Base-by-base conservation (phyloP, 30 jellyfish, hydroid and myxozoan species). In the Pseudorhiza aurosa region DNA sequence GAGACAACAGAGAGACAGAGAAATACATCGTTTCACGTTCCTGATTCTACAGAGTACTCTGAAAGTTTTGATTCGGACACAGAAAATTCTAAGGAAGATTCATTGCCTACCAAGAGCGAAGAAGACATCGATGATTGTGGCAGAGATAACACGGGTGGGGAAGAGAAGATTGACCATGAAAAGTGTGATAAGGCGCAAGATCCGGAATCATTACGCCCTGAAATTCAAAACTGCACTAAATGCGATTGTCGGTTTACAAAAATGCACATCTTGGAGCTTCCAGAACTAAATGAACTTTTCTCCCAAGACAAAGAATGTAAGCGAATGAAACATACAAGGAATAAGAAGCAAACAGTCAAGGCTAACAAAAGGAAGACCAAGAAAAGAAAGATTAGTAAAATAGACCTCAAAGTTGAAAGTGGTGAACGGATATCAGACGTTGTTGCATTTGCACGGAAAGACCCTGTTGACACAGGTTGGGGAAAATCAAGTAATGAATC, bases 171-270 rank as follows among this genome's bases (percentile, higher is more conserved):
- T 53, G 67, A 53, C 36, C 36, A 2, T 2, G 12, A 39, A 15
- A 53, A 3, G 6, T 21, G 1, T 53, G 37, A 18, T 1, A 17
- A 12, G 24, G 35, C 22, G 9, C 5, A 21, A 36, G 4, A 3
- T 53, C 5, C 1, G 8, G 5, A 18, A 36, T 1, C 5, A 18
- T 2, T 4, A 2, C 9, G 30, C 8, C 2, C n/a, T 53, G 67
- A 19, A 53, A 40, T 55, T 33, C 22, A 55, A 11, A 24, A 15
- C 53, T 75, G 70, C 32, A 28, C 76, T 50, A 63, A 44, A 22
- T 77, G 89, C 72, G 45, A 44, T 30, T 77, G 89, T 50, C 49
- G 89, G 50, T 35, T 77, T 45, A 46, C 82, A 11, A 12, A 57
- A 30, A 9, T 77, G 53, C 68, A 65, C 17, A 7, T 77, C 0